A percentile compares a stretch with the other conserved stretches of the same genome.
These are phyloP conservation scores for Danio choprae DNA, from an alignment of 2,797 vertebrate genomes.

Conservation along the genomic window DNA sequence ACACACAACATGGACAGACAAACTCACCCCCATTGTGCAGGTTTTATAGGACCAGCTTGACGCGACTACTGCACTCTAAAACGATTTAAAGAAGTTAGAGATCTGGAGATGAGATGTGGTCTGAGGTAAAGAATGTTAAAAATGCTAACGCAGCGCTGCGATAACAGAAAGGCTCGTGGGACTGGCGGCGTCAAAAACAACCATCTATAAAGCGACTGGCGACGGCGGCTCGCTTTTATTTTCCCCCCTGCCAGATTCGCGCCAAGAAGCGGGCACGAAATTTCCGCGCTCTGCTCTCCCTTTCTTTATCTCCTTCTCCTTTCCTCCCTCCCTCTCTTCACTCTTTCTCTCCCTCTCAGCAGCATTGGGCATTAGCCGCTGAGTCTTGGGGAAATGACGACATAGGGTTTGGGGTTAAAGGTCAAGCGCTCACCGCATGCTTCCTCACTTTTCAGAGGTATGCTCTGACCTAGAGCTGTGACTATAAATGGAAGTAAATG, in stretches of 20 bases:
- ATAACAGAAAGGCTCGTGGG: conserved; percentile 19
- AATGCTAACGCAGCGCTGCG: conserved; percentile 49
- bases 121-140: conserved; percentile 46
- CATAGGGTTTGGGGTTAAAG: conserved; percentile 54
- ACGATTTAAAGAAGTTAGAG: conserved; percentile 29
- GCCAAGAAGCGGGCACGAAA: conserved; percentile 71
- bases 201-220: not conserved
- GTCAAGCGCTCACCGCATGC: conserved; percentile 52
- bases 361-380: conserved; percentile 58
- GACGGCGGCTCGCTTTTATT: conserved; percentile 26
- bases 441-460: conserved; percentile 34
- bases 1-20: conserved; percentile 36
- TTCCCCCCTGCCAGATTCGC: conserved; percentile 67
- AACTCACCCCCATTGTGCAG: conserved; percentile 83
- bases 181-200: conserved; percentile 6
- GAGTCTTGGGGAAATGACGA: conserved; percentile 70
- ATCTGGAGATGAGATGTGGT: conserved; percentile 25
- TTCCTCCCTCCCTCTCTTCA: conserved; percentile 55
- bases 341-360: conserved; percentile 57
- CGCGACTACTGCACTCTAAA: conserved; percentile 51
- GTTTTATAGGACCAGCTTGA: conserved; percentile 61
- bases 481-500: not conserved
- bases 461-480: not conserved
- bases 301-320: conserved; percentile 58
- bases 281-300: conserved; percentile 52